Conservation (phyloP, 2,113 vertebrate species). For the Catagonus wagneri region DNA sequence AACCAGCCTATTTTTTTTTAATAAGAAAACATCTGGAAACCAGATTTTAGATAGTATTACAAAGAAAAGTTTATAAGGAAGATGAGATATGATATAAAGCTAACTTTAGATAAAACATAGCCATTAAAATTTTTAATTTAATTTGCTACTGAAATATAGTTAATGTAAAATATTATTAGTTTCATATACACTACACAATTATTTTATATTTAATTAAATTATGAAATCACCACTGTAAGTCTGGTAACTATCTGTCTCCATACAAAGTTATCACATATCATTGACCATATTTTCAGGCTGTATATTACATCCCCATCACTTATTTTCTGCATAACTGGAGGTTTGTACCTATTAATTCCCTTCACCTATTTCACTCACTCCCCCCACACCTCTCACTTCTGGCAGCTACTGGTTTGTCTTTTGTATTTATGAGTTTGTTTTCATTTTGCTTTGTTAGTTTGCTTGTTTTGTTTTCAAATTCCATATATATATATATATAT, state of each 20-base stretch:
- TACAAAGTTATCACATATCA: neutral
- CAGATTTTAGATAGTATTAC: neutral
- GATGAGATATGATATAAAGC: neutral
- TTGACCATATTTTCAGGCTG: neutral
- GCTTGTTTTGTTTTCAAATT: neutral
- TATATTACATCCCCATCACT: neutral
- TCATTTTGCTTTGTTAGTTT: neutral
- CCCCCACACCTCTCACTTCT: neutral
- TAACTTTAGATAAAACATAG: neutral
- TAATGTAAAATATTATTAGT: neutral
- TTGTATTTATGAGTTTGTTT: neutral
- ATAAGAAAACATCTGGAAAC: neutral
- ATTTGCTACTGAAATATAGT: neutral
- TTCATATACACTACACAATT: neutral
- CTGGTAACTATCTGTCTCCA: neutral
- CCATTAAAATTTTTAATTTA: neutral
- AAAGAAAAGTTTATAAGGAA: neutral
- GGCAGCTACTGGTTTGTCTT: neutral
- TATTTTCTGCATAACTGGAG: neutral
- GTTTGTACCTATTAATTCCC: neutral
- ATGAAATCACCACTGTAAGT: neutral
- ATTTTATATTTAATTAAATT: neutral
- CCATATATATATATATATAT: neutral
- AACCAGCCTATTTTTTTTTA: neutral
- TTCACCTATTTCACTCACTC: neutral